These are phyloP conservation scores for Muscidifurax raptorellus DNA, from an alignment of 1,140 invertebrate genomes.

Conservation along the genomic window DNA sequence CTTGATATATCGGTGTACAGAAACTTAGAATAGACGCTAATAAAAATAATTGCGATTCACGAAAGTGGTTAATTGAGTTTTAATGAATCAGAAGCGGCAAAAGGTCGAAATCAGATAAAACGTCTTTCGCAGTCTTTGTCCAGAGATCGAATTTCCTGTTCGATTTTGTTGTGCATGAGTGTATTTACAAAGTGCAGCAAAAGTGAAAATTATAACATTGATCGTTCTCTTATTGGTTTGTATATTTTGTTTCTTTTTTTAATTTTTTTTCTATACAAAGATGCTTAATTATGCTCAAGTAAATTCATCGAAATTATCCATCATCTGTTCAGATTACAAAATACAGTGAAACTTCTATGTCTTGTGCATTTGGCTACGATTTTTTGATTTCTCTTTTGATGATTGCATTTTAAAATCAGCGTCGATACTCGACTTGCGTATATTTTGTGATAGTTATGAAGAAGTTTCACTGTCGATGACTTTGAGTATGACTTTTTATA, in stretches of 20 bases:
- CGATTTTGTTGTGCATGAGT: not conserved
- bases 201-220: not conserved
- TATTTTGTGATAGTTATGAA: not conserved
- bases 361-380: slow-evolving; percentile 12
- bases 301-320: slow-evolving; percentile 29
- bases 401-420: slow-evolving; percentile 21
- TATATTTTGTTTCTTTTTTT: slow-evolving; percentile 4
- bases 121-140: not conserved
- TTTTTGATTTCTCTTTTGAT: slow-evolving; percentile 5
- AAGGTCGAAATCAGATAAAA: not conserved
- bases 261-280: slow-evolving; percentile 12
- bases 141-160: slow-evolving; percentile 6
- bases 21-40: not conserved
- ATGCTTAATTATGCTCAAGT: not conserved
- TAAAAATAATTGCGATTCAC: not conserved
- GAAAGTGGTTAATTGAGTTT: not conserved
- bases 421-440: not conserved
- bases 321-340: slow-evolving; percentile 18
- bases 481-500: slow-evolving; percentile 8
- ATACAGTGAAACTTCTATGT: not conserved
- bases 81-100: not conserved
- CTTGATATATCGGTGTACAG: not conserved
- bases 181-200: slow-evolving; percentile 29
- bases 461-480: not conserved
- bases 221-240: not conserved